Evolutionary conservation across 2,888 invertebrate genomes (phyloP), one percentile per base, ranked within the genome.

Genomic region (Clitarchus hookeri): DNA sequence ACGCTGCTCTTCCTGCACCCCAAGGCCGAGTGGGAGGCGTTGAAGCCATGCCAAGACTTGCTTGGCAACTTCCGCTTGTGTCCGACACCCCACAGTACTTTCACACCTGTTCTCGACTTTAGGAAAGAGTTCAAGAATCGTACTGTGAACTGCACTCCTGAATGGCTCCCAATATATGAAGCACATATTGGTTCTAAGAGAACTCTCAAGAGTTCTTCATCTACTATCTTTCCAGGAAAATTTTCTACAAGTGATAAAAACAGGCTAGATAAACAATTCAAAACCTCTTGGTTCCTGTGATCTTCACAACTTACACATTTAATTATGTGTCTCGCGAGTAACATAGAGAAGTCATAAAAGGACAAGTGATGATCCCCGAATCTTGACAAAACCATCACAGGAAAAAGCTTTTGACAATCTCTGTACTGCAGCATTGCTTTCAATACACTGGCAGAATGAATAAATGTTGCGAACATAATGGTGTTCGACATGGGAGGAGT

Each of bases 401-500:
- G 88, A 78, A 88, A 88, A 23, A 87, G 78, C 13, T 26, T 44
- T 11, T 53, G 79, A 4, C 87, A 86, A 16, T 84, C 85, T 44
- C 84, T 27, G 26, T 85, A 86, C 78, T 48, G 84, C 8, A 87
- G 11, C 44, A 87, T 79, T 36, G 48, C 16, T 78, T 78, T 78
- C 44, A 88, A 83, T 27, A 87, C 84, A 83, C 84, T 85, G 27
- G 85, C 27, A 12, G 87, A 86, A 53, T 87, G 87, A 25, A 26
- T 27, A 65, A 86, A 86, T 53, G 83, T 84, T 25, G 86, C 85
- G 82, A 48, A 85, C 36, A 83, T 79, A 23, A 85, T 77, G 53
- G 54, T 44, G 13, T 77, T 65, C 23, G 65, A n/a, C n/a, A n/a
- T 23, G n/a, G 65, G 2, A 65, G 65, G 65, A 8, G 6, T 23